Evolutionary conservation across 2,113 vertebrate species (phyloP).

Genomic region (Ondatra zibethicus): DNA sequence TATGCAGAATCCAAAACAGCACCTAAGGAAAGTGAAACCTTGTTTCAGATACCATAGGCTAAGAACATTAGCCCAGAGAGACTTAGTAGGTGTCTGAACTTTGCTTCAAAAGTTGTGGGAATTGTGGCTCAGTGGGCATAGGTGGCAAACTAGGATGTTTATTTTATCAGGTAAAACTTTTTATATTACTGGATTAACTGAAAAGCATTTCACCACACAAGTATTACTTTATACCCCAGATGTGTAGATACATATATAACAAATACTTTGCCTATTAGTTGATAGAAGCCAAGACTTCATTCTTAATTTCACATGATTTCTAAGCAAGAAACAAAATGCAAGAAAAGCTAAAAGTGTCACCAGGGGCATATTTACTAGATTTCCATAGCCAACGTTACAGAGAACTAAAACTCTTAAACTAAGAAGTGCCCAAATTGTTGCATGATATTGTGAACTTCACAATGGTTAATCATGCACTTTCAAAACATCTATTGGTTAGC

Average conservation of each 20-base stretch:
- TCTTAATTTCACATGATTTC: neutral
- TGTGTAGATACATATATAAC: neutral
- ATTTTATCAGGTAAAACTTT: neutral
- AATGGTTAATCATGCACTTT: neutral
- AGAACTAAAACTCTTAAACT: neutral
- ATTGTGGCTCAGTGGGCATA: neutral
- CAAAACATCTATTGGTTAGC: neutral
- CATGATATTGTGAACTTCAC: neutral
- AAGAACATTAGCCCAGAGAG: neutral
- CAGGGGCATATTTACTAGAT: neutral
- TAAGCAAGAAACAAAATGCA: neutral
- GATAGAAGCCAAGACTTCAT: neutral
- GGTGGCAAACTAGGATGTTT: neutral
- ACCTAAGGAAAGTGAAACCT: constrained; percentile 37
- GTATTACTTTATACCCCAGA: neutral
- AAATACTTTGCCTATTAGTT: neutral
- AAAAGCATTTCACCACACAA: neutral
- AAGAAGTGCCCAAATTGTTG: neutral
- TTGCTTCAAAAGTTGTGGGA: constrained; percentile 9
- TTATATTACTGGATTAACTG: neutral
- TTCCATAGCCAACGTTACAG: neutral
- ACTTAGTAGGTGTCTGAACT: neutral
- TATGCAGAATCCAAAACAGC: constrained; percentile 59
- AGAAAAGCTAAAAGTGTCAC: neutral
- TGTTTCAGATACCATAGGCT: neutral